Percentiles rank a stretch among this genome's conserved stretches.
These are phyloP conservation scores for Lethrus apterus DNA, from an alignment of 1,140 invertebrate species.

Conservation along the genomic window DNA sequence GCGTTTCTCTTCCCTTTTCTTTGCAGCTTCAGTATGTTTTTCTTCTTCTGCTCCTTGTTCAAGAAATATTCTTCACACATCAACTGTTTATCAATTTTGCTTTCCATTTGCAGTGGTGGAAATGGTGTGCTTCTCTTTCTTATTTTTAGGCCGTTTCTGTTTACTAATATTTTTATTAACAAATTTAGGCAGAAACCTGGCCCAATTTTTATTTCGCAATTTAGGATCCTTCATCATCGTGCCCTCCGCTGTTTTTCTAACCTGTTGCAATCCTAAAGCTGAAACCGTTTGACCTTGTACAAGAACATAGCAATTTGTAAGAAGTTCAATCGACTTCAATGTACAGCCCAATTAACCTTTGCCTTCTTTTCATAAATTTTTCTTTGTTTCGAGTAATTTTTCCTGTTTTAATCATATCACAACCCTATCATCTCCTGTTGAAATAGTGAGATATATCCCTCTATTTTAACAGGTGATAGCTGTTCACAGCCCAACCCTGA, in stretches of 20 bases:
- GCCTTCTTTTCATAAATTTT: constrained; percentile 91
- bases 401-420: constrained; percentile 97
- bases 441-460: no score
- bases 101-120: constrained; percentile 87
- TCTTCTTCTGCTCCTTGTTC: constrained; percentile 72
- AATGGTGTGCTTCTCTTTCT: constrained; percentile 90
- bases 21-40: constrained; percentile 62
- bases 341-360: constrained; percentile 95
- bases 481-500: no score
- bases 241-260: constrained; percentile 87
- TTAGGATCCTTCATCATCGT: constrained; percentile 94
- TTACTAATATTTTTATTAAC: constrained; percentile 86
- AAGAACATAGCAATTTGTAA: constrained; percentile 96
- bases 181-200: constrained; percentile 94
- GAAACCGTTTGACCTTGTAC: constrained; percentile 98
- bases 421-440: no score
- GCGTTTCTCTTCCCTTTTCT: constrained; percentile 70
- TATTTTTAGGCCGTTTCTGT: constrained; percentile 78
- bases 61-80: constrained; percentile 97
- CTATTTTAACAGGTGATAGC: no score
- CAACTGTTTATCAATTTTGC: constrained; percentile 89
- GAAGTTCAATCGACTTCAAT: constrained; percentile 92
- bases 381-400: constrained; percentile 86
- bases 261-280: constrained; percentile 86
- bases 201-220: constrained; percentile 93